Evolutionary conservation across 2,888 invertebrate species (phyloP).

Genomic region (Nomada ferruginata): DNA sequence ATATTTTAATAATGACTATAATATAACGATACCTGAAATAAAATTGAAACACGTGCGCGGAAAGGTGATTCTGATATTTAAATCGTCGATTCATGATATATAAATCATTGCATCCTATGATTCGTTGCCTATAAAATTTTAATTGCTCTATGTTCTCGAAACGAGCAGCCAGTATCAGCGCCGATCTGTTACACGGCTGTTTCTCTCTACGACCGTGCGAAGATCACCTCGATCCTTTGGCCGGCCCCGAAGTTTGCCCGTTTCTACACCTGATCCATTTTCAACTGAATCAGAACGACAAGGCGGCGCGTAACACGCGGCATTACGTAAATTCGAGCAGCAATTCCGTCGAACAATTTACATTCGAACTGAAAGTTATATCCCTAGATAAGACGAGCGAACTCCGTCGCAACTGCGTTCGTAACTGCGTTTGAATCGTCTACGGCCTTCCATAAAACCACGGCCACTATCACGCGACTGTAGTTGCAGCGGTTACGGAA

Average conservation of each 20-base stretch:
- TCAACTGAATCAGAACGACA: slow-evolving; percentile 45
- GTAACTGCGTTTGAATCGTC: slow-evolving; percentile 48
- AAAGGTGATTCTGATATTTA: too few species aligned
- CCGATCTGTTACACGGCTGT: neutral
- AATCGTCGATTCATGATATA: too few species aligned
- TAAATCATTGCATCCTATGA: too few species aligned
- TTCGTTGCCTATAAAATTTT: too few species aligned
- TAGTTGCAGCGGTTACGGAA: slow-evolving; percentile 62
- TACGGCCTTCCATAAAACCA: slow-evolving; percentile 44
- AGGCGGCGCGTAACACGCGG: slow-evolving; percentile 18
- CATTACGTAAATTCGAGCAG: slow-evolving; percentile 50
- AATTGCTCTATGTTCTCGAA: too few species aligned
- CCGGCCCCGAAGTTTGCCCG: slow-evolving; percentile 1
- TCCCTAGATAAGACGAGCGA: slow-evolving; percentile 52
- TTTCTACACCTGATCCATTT: slow-evolving; percentile 37
- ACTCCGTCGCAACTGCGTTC: slow-evolving; percentile 52
- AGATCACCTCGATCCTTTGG: slow-evolving; percentile 3
- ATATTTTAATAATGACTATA: too few species aligned
- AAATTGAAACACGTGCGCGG: too few species aligned
- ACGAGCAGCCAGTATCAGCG: too few species aligned
- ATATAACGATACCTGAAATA: too few species aligned
- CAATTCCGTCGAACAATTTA: slow-evolving; percentile 50
- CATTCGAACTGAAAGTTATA: slow-evolving; percentile 52
- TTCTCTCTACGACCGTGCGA: slow-evolving; percentile 10
- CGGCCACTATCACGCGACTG: slow-evolving; percentile 47